Percentiles rank a stretch among this genome's conserved stretches.
Conservation (phyloP, 2,113 vertebrate genomes). For the Gopherus evgoodei region DNA sequence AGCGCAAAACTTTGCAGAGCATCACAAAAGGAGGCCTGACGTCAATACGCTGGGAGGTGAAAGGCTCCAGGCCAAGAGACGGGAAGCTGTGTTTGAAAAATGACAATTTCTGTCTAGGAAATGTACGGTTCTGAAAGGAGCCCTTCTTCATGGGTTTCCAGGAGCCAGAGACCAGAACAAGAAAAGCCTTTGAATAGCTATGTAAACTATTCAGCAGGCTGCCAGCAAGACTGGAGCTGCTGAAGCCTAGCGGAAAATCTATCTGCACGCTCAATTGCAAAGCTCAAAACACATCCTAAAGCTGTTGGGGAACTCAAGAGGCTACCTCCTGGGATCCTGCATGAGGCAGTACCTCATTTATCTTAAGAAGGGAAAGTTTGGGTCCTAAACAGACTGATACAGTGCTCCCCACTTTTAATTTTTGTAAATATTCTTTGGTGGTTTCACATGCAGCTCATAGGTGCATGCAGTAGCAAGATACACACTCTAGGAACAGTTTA, state of each 20-base stretch:
- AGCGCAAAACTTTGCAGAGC: not conserved
- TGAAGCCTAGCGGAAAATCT: not conserved
- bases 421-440: too few species aligned
- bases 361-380: not conserved
- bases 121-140: not conserved
- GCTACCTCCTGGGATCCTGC: not conserved
- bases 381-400: not conserved
- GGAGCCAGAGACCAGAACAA: not conserved
- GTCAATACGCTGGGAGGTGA: not conserved
- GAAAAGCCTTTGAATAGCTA: not conserved
- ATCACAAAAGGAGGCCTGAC: not conserved
- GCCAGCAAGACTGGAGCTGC: not conserved
- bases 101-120: conserved; percentile 4
- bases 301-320: not conserved
- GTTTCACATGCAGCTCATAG: not conserved
- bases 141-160: not conserved
- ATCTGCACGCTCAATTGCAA: not conserved
- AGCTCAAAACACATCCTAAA: not conserved
- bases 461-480: not conserved
- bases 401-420: not conserved
- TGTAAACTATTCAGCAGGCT: not conserved
- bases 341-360: not conserved
- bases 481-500: not conserved
- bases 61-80: not conserved
- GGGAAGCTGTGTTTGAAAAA: not conserved